These are phyloP conservation scores for Drosophila dunni DNA, from an alignment of 1,140 invertebrate species.

Conservation along the genomic window DNA sequence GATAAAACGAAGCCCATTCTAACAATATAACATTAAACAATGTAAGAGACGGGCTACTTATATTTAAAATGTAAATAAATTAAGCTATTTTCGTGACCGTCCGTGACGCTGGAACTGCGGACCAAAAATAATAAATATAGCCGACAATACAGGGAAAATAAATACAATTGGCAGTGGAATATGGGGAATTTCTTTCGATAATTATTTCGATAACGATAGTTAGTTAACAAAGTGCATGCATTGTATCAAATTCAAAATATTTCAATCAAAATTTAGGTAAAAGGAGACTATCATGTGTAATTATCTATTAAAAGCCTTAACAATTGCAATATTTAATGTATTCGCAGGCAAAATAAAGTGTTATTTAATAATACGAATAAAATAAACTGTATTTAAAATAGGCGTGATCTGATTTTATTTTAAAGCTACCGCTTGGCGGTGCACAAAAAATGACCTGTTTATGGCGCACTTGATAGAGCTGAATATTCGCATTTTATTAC, in stretches of 20 bases:
- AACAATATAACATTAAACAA: constrained; percentile 2
- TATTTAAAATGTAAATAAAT: constrained; percentile 52
- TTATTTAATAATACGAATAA: constrained; percentile 47
- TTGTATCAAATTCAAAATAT: background rate
- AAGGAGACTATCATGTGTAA: background rate
- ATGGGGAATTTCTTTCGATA: background rate
- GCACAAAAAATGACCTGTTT: constrained; percentile 46
- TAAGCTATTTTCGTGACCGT: constrained; percentile 45
- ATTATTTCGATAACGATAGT: constrained; percentile 17
- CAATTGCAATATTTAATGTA: background rate
- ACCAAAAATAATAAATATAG: too few species aligned
- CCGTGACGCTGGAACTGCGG: constrained; percentile 28
- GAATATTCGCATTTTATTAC: constrained; percentile 14
- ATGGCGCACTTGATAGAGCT: constrained; percentile 39
- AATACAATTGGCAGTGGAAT: constrained; percentile 21
- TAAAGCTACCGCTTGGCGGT: constrained; percentile 36
- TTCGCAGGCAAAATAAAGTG: constrained; percentile 12
- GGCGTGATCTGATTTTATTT: constrained; percentile 35
- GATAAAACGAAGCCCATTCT: constrained; percentile 59
- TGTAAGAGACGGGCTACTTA: constrained; percentile 41
- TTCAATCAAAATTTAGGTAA: background rate
- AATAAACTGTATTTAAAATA: constrained; percentile 56
- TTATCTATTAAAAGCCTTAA: background rate
- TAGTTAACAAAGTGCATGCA: background rate
- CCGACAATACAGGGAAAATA: background rate